Percentiles rank a stretch among this genome's conserved stretches.
These are phyloP conservation scores for Rhagium mordax DNA, from an alignment of 2,888 invertebrate species.

Conservation along the genomic window DNA sequence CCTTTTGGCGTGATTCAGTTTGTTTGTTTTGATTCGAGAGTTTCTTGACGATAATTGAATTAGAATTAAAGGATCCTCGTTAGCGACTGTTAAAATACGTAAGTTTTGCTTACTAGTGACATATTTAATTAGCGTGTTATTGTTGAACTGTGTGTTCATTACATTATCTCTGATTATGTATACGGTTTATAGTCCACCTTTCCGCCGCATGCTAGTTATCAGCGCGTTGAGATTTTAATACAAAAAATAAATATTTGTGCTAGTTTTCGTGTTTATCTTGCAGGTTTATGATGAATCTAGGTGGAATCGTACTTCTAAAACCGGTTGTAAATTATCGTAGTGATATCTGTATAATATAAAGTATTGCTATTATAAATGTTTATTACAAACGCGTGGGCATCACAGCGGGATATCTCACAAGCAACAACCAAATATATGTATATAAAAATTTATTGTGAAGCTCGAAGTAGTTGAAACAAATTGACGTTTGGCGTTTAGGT, in stretches of 20 bases:
- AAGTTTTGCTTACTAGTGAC: neutral
- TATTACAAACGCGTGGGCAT: too few relatives aligned
- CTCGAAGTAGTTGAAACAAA: too few relatives aligned
- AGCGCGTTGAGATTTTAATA: slow-evolving; percentile 14
- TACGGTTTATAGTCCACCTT: neutral
- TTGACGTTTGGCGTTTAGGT: too few relatives aligned
- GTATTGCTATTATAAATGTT: too few relatives aligned
- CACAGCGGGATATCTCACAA: too few relatives aligned
- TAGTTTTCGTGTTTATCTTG: neutral
- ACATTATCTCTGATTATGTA: neutral
- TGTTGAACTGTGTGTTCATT: neutral
- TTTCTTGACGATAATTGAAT: too few relatives aligned
- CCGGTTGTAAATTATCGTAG: neutral
- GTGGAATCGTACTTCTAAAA: neutral
- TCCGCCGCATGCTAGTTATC: slow-evolving; percentile 11
- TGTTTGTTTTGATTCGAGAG: neutral
- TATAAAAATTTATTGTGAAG: too few relatives aligned
- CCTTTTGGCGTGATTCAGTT: neutral
- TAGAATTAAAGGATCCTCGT: too few relatives aligned
- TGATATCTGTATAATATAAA: too few relatives aligned
- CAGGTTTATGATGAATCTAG: neutral
- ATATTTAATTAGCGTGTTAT: slow-evolving; percentile 1
- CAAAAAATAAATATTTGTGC: slow-evolving; percentile 17
- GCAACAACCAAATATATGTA: too few relatives aligned
- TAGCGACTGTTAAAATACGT: neutral